phyloP scores from a whole-genome alignment of 2,113 vertebrate species.

The Odontophorus gujanensis region DNA sequence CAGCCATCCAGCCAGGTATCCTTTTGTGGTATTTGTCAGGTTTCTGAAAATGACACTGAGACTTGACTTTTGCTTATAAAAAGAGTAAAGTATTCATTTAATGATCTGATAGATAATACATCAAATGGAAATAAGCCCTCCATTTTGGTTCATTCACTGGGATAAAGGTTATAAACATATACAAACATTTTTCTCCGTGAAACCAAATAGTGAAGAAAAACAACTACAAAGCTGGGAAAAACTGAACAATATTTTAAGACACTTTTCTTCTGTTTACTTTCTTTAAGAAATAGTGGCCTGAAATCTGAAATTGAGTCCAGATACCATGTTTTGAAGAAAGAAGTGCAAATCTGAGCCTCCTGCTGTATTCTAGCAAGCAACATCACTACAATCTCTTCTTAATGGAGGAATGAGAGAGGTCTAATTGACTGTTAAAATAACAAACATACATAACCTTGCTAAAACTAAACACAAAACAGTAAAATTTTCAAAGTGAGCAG shows the following conservation, averaged over 20 bases:
- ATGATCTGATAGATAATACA: not conserved
- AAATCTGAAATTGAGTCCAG: not conserved
- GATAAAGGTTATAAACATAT: not conserved
- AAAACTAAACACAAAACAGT: not conserved
- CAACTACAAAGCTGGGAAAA: not conserved
- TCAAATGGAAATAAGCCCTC: not conserved
- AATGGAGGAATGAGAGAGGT: not conserved
- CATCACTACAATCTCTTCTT: not conserved
- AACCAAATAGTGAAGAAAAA: not conserved
- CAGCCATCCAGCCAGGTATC: not conserved
- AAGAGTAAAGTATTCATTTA: not conserved
- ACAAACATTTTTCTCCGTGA: not conserved
- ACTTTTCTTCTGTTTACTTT: not conserved
- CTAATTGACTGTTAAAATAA: not conserved
- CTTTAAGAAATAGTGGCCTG: not conserved
- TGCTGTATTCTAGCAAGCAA: not conserved
- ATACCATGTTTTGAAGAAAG: not conserved
- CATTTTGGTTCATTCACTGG: not conserved
- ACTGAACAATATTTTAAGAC: not conserved
- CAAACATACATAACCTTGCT: not conserved
- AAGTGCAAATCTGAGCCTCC: not conserved
- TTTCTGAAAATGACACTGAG: not conserved
- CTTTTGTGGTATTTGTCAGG: not conserved
- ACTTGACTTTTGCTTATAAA: not conserved
- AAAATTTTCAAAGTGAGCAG: not conserved